Percentiles rank a stretch among this genome's conserved stretches.
Evolutionary conservation across 2,797 vertebrate species (phyloP).

Genomic region (Pogoniulus pusillus): DNA sequence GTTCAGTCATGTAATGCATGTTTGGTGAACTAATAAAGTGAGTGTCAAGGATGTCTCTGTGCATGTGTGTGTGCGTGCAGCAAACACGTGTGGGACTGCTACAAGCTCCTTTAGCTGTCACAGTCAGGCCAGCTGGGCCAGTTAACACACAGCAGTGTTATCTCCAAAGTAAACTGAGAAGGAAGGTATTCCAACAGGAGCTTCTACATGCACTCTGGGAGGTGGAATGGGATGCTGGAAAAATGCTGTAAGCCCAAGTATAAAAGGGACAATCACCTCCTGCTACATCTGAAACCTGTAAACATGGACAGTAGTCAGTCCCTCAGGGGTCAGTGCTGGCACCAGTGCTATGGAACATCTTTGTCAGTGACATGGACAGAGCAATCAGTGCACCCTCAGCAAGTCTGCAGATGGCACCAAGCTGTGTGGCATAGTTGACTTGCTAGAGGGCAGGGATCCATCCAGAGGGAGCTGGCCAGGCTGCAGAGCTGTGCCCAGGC

Average conservation of each 20-base stretch:
- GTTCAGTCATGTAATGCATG: neutral
- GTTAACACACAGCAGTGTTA: neutral
- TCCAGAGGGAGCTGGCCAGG: too few relatives aligned
- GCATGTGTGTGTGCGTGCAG: neutral
- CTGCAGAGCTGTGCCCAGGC: too few relatives aligned
- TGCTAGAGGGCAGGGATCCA: too few relatives aligned
- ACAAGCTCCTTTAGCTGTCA: accelerated
- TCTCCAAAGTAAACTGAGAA: neutral
- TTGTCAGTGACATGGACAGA: too few relatives aligned
- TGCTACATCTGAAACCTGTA: neutral
- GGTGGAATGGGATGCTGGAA: neutral
- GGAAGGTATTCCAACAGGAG: neutral
- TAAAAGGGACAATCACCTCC: too few relatives aligned
- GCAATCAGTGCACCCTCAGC: too few relatives aligned
- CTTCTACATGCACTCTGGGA: neutral
- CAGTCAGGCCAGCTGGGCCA: accelerated
- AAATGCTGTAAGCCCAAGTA: neutral
- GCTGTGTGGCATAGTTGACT: too few relatives aligned
- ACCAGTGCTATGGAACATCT: too few relatives aligned
- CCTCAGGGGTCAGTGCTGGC: too few relatives aligned
- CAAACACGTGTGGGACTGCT: neutral
- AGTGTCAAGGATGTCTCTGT: neutral
- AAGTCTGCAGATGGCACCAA: too few relatives aligned
- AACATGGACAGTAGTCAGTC: too few relatives aligned
- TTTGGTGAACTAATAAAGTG: neutral